Evolutionary conservation across 2,888 invertebrate genomes (phyloP).

Genomic region (Spisula solida): DNA sequence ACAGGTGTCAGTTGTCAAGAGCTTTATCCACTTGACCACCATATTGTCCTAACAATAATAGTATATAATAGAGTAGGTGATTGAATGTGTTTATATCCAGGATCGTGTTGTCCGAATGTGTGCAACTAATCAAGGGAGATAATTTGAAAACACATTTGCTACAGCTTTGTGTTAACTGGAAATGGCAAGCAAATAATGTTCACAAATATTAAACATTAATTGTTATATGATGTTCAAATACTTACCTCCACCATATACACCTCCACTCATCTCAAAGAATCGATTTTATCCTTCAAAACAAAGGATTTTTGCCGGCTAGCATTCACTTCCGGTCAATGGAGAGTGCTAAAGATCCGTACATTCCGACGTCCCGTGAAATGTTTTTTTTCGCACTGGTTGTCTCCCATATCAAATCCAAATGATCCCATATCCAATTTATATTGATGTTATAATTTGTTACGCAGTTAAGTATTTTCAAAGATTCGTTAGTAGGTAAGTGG

Average conservation of each 20-base stretch:
- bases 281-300: not conserved
- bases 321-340: conserved; percentile 29
- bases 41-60: no score
- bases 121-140: conserved; percentile 21
- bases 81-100: no score
- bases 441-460: no score
- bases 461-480: no score
- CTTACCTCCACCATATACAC: conserved; percentile 70
- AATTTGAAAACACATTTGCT: not conserved
- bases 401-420: no score
- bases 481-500: no score
- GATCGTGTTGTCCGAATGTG: not conserved
- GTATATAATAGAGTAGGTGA: no score
- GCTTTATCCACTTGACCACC: not conserved
- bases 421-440: no score
- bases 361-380: not conserved
- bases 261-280: conserved; percentile 62
- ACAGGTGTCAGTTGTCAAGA: no score
- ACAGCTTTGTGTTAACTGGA: not conserved
- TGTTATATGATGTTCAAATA: not conserved
- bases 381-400: no score
- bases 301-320: conserved; percentile 31
- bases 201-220: not conserved
- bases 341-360: not conserved
- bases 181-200: not conserved